Evolutionary conservation across 2,888 invertebrate species (phyloP).

Genomic region (Mythimna loreyi): DNA sequence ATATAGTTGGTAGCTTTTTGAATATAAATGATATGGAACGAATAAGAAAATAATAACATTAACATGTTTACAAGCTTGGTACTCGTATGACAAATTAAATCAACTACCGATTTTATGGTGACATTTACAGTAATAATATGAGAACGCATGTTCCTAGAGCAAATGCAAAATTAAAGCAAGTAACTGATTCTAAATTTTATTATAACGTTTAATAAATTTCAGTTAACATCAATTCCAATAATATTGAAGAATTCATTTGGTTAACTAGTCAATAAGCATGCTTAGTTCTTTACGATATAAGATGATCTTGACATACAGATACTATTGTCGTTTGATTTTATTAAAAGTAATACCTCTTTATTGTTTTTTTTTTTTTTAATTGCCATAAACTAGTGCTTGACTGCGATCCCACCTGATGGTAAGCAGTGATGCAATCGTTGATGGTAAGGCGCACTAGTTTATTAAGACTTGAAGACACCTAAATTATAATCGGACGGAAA

Average conservation of each 20-base stretch:
- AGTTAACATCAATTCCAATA: not conserved
- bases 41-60: too few species aligned
- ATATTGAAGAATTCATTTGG: conserved; percentile 6
- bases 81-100: not conserved
- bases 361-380: too few species aligned
- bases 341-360: conserved; percentile 25
- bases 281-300: conserved; percentile 17
- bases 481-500: too few species aligned
- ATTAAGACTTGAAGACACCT: too few species aligned
- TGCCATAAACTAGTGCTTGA: too few species aligned
- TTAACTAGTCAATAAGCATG: conserved; percentile 2
- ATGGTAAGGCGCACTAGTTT: too few species aligned
- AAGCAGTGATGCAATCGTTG: too few species aligned
- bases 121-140: not conserved
- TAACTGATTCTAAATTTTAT: not conserved
- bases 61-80: too few species aligned
- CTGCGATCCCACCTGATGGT: too few species aligned
- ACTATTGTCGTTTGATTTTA: conserved; percentile 28
- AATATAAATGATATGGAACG: not conserved
- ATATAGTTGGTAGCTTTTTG: not conserved
- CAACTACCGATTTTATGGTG: not conserved
- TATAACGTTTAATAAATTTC: not conserved
- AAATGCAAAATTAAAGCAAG: not conserved
- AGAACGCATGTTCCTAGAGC: not conserved
- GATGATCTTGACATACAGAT: conserved; percentile 45